Base-by-base conservation (phyloP, 1,140 invertebrate species). In the Drosophila tsacasi region DNA sequence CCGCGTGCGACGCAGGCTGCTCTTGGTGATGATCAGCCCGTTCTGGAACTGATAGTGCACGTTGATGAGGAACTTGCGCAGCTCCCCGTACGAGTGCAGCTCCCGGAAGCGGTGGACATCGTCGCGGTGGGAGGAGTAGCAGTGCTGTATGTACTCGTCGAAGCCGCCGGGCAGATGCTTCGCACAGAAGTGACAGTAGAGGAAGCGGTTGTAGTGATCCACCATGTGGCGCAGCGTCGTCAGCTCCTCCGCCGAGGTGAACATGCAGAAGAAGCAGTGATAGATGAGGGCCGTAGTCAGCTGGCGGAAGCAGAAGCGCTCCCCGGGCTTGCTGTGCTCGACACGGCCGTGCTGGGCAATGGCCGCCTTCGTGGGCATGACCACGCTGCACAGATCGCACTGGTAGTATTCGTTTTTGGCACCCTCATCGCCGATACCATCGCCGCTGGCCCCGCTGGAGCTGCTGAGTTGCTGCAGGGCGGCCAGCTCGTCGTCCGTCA, bases 21-120 rank as follows among this genome's bases (percentile, higher is more conserved):
- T 84, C 52, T 90, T 90, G 40, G 62, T 84, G 10, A 90, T 81
- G 35, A 89, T 69, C 2, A 89, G 50, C 0, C 84, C 84, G 25
- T 90, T 89, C 12, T 75, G 73, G 21, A 89, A 90, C 25, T 89
- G 84, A 27, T 79, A 81, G n/a, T 72, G 50, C 9, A 81, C 19
- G 25, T 90, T 78, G n/a, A 66, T 23, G 5, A 89, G 75, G 40
- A 60, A 89, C 27, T 77, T 87, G 7, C 61, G 66, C 8, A 90
- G 32, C 6, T 81, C 50, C 0, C 2, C 8, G 27, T 54, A 90
- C 8, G 69, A 30, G 61, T 89, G 75, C 5, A 63, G 10, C 2
- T 32, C 15, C 0, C 49, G 60, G 12, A 86, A 86, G n/a, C 63
- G 62, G 1, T 55, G 39, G 15, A 87, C 23, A 0, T 62, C 50